Percentiles rank a stretch among this genome's conserved stretches.
Evolutionary conservation across 2,797 vertebrate genomes (phyloP).

Genomic region (Hemibagrus guttatus): DNA sequence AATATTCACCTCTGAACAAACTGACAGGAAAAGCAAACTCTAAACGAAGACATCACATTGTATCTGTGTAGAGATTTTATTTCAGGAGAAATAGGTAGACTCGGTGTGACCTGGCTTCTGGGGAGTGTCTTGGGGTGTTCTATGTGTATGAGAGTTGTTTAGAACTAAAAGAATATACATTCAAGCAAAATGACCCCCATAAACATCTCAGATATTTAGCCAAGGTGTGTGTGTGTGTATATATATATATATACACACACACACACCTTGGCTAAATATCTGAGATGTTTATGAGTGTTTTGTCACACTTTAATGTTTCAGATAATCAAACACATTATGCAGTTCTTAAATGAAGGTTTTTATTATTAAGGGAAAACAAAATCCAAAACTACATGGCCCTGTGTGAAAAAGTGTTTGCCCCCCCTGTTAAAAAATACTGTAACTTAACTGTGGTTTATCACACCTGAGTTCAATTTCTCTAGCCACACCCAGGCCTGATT

Average conservation of each 20-base stretch:
- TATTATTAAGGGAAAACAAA: too few relatives aligned
- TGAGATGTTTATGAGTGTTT: background rate
- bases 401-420: too few relatives aligned
- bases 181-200: too few relatives aligned
- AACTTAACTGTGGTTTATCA: too few relatives aligned
- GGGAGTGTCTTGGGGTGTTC: background rate
- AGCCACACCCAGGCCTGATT: too few relatives aligned
- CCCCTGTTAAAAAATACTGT: too few relatives aligned
- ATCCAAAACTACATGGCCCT: too few relatives aligned
- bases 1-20: slow-evolving; percentile 30
- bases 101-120: background rate
- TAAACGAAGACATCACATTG: background rate
- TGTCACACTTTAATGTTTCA: too few relatives aligned
- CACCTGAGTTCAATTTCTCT: too few relatives aligned
- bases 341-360: too few relatives aligned
- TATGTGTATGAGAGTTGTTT: background rate
- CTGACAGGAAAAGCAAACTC: slow-evolving; percentile 11
- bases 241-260: too few relatives aligned
- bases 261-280: background rate
- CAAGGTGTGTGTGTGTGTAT: background rate
- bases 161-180: background rate
- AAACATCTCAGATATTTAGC: background rate
- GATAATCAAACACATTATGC: too few relatives aligned
- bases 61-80: background rate
- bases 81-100: background rate